These are phyloP conservation scores for Solenodon paradoxus DNA, from an alignment of 2,113 vertebrate species.

Conservation along the genomic window DNA sequence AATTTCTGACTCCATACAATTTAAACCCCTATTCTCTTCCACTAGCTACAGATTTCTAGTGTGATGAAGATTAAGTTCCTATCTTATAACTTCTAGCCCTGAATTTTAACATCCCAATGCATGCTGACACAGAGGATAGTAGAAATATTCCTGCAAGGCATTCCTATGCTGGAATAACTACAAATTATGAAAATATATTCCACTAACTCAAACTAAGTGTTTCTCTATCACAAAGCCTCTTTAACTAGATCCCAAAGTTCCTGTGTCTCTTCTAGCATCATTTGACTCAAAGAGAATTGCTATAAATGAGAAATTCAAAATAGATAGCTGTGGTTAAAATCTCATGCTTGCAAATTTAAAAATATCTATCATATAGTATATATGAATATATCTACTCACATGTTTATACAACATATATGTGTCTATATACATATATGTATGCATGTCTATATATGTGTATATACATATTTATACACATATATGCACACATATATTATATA, in stretches of 20 bases:
- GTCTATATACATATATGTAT: too few species aligned
- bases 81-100: background rate
- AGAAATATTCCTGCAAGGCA: background rate
- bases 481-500: too few species aligned
- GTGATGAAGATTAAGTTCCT: background rate
- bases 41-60: background rate
- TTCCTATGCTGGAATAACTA: background rate
- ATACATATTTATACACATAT: too few species aligned
- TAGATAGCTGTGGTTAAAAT: background rate
- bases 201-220: background rate
- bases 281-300: background rate
- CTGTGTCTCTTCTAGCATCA: background rate
- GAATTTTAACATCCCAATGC: background rate
- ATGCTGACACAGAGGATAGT: background rate
- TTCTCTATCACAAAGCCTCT: background rate
- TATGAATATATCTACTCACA: too few species aligned
- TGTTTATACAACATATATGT: too few species aligned
- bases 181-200: background rate
- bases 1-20: background rate
- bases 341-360: background rate
- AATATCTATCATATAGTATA: too few species aligned
- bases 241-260: background rate
- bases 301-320: slow-evolving; percentile 10
- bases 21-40: background rate
- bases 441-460: too few species aligned